Evolutionary conservation across 2,797 vertebrate genomes (phyloP).

Genomic region (Craterocephalus amniculus): DNA sequence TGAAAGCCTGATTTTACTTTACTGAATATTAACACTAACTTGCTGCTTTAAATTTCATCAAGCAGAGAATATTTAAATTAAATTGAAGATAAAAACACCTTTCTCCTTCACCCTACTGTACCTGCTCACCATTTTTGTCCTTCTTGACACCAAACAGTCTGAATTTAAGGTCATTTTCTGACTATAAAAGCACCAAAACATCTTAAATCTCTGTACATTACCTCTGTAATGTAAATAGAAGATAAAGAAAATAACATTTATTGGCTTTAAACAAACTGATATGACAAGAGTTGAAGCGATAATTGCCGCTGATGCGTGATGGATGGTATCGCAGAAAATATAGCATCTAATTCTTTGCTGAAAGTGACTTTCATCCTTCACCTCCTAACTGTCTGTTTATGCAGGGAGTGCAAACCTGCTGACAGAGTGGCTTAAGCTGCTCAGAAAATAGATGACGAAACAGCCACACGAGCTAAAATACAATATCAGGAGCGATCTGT

Average conservation of each 20-base stretch:
- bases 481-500: neutral
- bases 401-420: constrained; percentile 57
- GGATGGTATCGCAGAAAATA: constrained; percentile 31
- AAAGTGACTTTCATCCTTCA: constrained; percentile 72
- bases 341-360: constrained; percentile 51
- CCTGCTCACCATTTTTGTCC: neutral
- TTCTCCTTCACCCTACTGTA: neutral
- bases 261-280: constrained; percentile 39
- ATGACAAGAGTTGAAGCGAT: constrained; percentile 38
- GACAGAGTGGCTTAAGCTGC: constrained; percentile 34
- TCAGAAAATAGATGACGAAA: constrained; percentile 29
- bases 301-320: constrained; percentile 33
- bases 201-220: neutral
- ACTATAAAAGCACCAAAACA: neutral
- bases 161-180: constrained; percentile 2
- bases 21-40: neutral
- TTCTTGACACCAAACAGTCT: neutral
- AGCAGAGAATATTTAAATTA: neutral
- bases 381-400: constrained; percentile 54
- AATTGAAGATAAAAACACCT: constrained; percentile 1
- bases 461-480: neutral
- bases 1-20: neutral
- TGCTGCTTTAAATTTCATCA: neutral
- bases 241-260: constrained; percentile 48
- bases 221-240: constrained; percentile 11